Conservation (phyloP, 2,888 invertebrate species). For the Machimus atricapillus region DNA sequence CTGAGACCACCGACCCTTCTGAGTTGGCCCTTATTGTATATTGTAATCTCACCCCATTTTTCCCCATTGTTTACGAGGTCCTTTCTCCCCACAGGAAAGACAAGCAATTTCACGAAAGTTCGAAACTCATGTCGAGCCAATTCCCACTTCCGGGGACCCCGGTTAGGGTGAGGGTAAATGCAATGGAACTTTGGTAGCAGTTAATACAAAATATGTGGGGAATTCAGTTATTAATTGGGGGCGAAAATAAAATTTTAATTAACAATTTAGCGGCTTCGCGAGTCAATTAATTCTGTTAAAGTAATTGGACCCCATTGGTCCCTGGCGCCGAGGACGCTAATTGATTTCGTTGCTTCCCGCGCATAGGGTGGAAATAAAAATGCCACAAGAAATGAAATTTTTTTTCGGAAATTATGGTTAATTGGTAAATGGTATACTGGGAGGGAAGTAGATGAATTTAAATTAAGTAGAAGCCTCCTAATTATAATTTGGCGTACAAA, state of each 20-base stretch:
- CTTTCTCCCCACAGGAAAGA: background rate
- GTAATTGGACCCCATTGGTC: background rate
- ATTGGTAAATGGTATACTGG: background rate
- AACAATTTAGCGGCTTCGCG: background rate
- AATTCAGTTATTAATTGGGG: conserved; percentile 3
- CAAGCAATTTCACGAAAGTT: background rate
- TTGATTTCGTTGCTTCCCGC: background rate
- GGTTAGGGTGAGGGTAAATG: background rate
- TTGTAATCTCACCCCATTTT: background rate
- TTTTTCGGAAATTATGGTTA: background rate
- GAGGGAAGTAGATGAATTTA: background rate
- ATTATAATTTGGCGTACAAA: background rate
- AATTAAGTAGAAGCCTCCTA: background rate
- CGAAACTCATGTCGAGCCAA: background rate
- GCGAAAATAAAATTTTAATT: conserved; percentile 7
- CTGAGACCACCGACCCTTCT: background rate
- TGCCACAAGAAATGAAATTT: background rate
- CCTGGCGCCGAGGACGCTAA: background rate
- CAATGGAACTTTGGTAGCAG: background rate
- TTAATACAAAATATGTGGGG: background rate
- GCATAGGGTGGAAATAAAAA: background rate
- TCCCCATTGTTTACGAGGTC: background rate
- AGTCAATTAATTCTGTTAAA: background rate
- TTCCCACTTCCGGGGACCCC: background rate
- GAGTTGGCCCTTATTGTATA: background rate